Evolutionary conservation across 2,888 invertebrate species (phyloP), one percentile per base, ranked within the genome.

Genomic region (Liposcelis brunnea): DNA sequence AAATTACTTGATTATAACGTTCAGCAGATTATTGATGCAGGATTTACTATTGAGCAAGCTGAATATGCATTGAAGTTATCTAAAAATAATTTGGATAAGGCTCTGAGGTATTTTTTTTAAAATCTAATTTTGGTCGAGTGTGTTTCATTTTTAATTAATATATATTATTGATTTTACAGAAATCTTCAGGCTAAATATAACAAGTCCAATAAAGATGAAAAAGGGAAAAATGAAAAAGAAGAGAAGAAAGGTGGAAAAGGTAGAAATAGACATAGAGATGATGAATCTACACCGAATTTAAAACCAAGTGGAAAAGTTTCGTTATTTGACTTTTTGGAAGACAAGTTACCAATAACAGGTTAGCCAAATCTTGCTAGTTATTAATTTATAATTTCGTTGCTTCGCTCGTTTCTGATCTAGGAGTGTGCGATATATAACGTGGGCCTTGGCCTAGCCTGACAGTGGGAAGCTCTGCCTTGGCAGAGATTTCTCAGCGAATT

Each of bases 281-380:
- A 52, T 11, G 50, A 48, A 15, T 47, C 48, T 2, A 3, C 38
- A 8, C 21, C 45, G 1, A 11, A 36, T 6, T 51, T 50, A 6
- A 85, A 83, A 60, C 85, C 86, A 1, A 77, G 81, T 10, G 80
- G 79, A 36, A 80, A 79, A 63, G 77, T 85, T 2, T 83, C 82
- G 0, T 63, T 86, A 2, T 86, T 85, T 61, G 82, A 83, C 60
- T 86, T 84, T 58, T 68, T 86, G 7, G 84, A 85, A 58, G 77
- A 82, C 55, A 86, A 85, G 64, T 63, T 86, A 38, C 78, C 78
- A 33, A 52, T 18, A 33, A 14, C 21, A 31, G 14, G 45, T 16
- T 11, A n/a, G n/a, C n/a, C n/a, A n/a, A n/a, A n/a, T n/a, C n/a
- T n/a, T n/a, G n/a, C 14, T 3, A 2, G 18, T 26, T 16, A 2